phyloP scores from a whole-genome alignment of 2,113 vertebrate species.

The Gymnobelideus leadbeateri region DNA sequence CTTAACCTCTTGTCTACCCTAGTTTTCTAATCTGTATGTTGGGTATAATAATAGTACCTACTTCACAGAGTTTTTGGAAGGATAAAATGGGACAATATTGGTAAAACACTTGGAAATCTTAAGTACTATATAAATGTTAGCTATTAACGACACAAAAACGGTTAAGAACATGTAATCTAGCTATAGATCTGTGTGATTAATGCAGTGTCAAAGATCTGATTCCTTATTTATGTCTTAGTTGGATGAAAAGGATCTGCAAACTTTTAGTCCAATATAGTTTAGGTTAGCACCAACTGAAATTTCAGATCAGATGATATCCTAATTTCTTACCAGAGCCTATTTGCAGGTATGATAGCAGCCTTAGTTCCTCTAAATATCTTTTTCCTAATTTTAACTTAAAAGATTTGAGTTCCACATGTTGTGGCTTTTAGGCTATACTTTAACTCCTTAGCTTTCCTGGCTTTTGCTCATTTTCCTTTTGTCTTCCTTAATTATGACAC shows the following conservation, averaged over 20 bases:
- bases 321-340: background rate
- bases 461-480: background rate
- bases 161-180: background rate
- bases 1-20: background rate
- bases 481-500: background rate
- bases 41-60: background rate
- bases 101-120: background rate
- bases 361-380: background rate
- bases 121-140: background rate
- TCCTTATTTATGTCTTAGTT: background rate
- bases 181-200: background rate
- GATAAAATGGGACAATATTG: background rate
- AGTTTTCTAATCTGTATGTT: background rate
- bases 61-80: background rate
- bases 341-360: background rate
- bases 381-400: background rate
- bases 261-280: background rate
- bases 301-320: background rate
- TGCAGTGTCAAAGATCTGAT: background rate
- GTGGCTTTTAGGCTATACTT: background rate
- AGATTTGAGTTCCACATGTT: background rate
- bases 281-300: background rate
- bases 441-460: background rate
- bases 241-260: background rate
- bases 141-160: background rate